Evolutionary conservation across 2,888 invertebrate species (phyloP), one percentile per base, ranked within the genome.

Genomic region (Eristalinus sepulchralis): DNA sequence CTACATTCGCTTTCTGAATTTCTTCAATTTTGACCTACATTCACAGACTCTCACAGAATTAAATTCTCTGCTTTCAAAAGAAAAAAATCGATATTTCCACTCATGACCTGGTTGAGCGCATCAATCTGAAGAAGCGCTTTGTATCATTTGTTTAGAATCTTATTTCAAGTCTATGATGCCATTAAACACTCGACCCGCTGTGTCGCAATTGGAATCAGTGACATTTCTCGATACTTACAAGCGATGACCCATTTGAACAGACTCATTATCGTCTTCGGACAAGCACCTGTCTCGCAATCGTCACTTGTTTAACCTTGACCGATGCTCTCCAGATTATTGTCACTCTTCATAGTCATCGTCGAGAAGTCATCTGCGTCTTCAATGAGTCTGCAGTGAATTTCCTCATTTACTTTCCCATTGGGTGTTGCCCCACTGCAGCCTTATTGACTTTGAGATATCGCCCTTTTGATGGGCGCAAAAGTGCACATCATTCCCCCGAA

Each of bases 391-490:
- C 73, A 64, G 63, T 47, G 11, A 63, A 63, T 63, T 75, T 81
- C 27, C 64, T 47, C 57, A 71, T 72, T 66, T 76, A 47, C 70
- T 64, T 71, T 57, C 55, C 53, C 22, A 71, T 20, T 33, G 60
- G 53, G 34, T 78, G 60, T 60, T 63, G 31, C 73, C 63, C 47
- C 68, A 77, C 36, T 60, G 53, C 64, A 20, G 11, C 13, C 20
- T 47, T 57, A 78, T 83, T 79, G 68, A 79, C 68, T 73, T 83
- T 79, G 73, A 73, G 60, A 68, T 79, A 62, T 70, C 39, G 47
- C 39, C 57, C 39, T 31, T 11, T 20, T 5, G 22, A 24, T 22
- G 22, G 24, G 57, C 1, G 0, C 22, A 36, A 57, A 64, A 63
- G 34, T 67, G 57, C 53, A 82, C 71, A 53, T 22, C 17, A 62